Conservation (phyloP, 2,888 invertebrate genomes). For the Lithophane ornitopus region DNA sequence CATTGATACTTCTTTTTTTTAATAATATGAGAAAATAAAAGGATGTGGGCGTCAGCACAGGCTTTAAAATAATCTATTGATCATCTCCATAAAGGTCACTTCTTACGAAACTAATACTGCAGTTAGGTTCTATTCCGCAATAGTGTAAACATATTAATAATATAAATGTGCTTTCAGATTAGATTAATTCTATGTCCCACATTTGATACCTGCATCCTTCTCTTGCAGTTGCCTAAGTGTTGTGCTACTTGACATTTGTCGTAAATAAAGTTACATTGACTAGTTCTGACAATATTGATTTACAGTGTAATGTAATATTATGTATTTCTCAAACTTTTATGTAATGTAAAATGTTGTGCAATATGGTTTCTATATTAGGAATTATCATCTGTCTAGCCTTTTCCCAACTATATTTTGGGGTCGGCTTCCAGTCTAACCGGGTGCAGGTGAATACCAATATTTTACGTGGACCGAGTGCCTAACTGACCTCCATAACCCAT, state of each 20-base stretch:
- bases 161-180: not conserved
- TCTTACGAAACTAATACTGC: conserved; percentile 6
- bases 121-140: not conserved
- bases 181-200: conserved; percentile 26
- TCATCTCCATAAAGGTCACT: conserved; percentile 1
- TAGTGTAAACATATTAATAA: not conserved
- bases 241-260: conserved; percentile 44
- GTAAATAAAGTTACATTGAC: conserved; percentile 45
- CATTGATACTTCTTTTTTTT: too few relatives aligned
- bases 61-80: conserved; percentile 1
- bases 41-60: not conserved
- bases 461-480: too few relatives aligned
- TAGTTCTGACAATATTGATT: conserved; percentile 35
- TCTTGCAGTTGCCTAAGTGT: conserved; percentile 15
- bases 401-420: too few relatives aligned
- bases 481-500: too few relatives aligned
- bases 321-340: conserved; percentile 30
- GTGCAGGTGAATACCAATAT: too few relatives aligned
- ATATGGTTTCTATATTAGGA: conserved; percentile 15
- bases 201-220: conserved; percentile 29
- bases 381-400: too few relatives aligned
- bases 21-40: not conserved
- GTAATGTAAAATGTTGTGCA: conserved; percentile 26
- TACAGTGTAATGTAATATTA: conserved; percentile 10
- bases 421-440: too few relatives aligned